Conservation (phyloP, 2,888 invertebrate genomes). For the Eumerus sabulonum region DNA sequence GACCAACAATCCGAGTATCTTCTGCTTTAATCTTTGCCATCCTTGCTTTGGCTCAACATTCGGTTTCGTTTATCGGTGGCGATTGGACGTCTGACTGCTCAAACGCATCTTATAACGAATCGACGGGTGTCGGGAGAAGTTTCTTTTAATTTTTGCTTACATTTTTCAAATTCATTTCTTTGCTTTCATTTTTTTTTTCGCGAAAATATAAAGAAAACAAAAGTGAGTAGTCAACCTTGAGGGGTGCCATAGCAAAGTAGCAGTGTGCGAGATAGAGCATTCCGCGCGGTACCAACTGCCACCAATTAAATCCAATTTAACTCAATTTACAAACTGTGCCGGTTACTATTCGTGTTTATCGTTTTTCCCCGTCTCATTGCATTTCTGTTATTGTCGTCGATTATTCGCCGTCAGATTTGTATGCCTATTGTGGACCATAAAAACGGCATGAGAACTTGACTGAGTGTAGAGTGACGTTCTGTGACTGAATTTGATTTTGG, state of each 20-base stretch:
- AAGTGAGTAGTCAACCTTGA: conserved; percentile 52
- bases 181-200: background rate
- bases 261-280: background rate
- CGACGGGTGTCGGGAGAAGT: conserved; percentile 18
- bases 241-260: conserved; percentile 34
- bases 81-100: conserved; percentile 59
- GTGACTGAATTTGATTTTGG: conserved; percentile 2
- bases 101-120: conserved; percentile 8
- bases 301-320: conserved; percentile 65
- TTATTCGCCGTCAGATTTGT: conserved; percentile 33
- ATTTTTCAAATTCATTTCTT: conserved; percentile 1
- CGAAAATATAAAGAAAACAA: conserved; percentile 19
- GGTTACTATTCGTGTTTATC: background rate
- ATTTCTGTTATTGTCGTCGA: conserved; percentile 4
- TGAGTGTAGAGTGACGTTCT: background rate
- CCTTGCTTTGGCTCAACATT: conserved; percentile 50
- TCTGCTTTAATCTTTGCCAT: conserved; percentile 45
- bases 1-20: conserved; percentile 10
- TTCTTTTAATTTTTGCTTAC: conserved; percentile 1
- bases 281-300: conserved; percentile 32
- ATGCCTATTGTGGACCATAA: background rate
- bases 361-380: conserved; percentile 1
- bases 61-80: conserved; percentile 53
- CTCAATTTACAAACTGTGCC: conserved; percentile 39
- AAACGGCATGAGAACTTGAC: no score